Evolutionary conservation across 2,113 vertebrate species (phyloP).

Genomic region (Epinephelus lanceolatus): DNA sequence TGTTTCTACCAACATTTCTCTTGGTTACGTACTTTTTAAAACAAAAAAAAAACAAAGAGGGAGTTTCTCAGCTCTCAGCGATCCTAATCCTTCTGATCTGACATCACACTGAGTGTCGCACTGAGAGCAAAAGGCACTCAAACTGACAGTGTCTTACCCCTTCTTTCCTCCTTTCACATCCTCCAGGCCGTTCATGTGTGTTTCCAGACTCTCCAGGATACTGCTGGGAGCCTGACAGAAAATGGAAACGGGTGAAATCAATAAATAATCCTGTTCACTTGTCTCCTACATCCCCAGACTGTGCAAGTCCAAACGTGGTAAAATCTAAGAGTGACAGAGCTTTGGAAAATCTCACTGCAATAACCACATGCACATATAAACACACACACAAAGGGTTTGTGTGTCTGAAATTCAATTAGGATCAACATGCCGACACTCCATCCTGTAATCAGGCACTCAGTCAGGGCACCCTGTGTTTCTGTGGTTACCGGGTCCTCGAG

Average conservation of each 20-base stretch:
- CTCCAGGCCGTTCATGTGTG: conserved; percentile 97
- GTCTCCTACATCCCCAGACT: background rate
- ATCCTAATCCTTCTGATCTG: background rate
- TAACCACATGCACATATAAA: conserved; percentile 25
- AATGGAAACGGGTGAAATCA: background rate
- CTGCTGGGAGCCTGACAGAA: conserved; percentile 93
- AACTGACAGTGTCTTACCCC: conserved; percentile 76
- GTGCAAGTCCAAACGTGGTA: background rate
- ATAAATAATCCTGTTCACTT: background rate
- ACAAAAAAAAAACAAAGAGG: conserved; percentile 16
- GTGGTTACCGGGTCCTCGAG: conserved; percentile 84
- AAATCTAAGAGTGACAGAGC: background rate
- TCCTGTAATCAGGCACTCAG: conserved; percentile 77
- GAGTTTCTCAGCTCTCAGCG: background rate
- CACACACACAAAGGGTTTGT: background rate
- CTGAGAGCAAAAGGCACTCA: background rate
- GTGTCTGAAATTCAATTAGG: conserved; percentile 21
- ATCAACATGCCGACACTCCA: conserved; percentile 68
- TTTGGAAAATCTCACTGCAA: conserved; percentile 44
- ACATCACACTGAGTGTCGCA: background rate
- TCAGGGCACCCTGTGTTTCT: conserved; percentile 64
- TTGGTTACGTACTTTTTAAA: background rate
- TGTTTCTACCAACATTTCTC: conserved; percentile 26
- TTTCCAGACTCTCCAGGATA: conserved; percentile 98
- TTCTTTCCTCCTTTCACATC: conserved; percentile 88